Evolutionary conservation across 2,113 vertebrate species (phyloP).

Genomic region (Camelus dromedarius): DNA sequence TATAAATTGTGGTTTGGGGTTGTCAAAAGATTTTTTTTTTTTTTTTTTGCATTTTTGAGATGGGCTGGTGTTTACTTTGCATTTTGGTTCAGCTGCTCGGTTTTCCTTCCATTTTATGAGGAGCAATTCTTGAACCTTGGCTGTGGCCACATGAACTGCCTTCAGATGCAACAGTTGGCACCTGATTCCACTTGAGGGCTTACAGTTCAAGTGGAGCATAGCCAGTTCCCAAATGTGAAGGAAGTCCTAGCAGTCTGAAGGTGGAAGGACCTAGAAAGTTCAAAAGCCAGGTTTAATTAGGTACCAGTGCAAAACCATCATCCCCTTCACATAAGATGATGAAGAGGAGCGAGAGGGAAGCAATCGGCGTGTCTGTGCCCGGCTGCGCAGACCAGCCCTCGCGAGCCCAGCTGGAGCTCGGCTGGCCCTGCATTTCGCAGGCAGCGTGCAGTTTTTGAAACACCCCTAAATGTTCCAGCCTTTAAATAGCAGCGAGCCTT

Average conservation of each 20-base stretch:
- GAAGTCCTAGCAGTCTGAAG: constrained; percentile 1
- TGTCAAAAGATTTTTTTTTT: not conserved
- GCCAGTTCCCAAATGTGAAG: constrained; percentile 39
- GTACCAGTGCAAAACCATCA: not conserved
- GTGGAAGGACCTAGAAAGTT: not conserved
- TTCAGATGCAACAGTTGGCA: constrained; percentile 68
- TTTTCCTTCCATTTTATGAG: not conserved
- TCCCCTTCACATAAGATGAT: constrained; percentile 1
- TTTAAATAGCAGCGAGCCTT: constrained; percentile 81
- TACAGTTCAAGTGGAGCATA: not conserved
- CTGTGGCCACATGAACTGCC: not conserved
- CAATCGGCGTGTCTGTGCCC: constrained; percentile 25
- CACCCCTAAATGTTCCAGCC: constrained; percentile 75
- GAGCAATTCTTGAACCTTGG: not conserved
- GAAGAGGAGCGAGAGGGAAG: constrained; percentile 38
- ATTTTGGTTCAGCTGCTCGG: not conserved
- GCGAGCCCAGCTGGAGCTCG: not conserved
- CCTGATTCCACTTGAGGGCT: not conserved
- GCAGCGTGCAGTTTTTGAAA: constrained; percentile 71
- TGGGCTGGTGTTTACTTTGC: not conserved
- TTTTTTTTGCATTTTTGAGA: not conserved
- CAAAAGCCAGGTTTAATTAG: constrained; percentile 63
- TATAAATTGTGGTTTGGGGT: not conserved
- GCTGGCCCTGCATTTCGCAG: constrained; percentile 67
- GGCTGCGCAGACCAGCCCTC: not conserved